Percentiles rank a stretch among this genome's conserved stretches.
Conservation (phyloP, 2,797 vertebrate species). For the Podarcis lilfordi region DNA sequence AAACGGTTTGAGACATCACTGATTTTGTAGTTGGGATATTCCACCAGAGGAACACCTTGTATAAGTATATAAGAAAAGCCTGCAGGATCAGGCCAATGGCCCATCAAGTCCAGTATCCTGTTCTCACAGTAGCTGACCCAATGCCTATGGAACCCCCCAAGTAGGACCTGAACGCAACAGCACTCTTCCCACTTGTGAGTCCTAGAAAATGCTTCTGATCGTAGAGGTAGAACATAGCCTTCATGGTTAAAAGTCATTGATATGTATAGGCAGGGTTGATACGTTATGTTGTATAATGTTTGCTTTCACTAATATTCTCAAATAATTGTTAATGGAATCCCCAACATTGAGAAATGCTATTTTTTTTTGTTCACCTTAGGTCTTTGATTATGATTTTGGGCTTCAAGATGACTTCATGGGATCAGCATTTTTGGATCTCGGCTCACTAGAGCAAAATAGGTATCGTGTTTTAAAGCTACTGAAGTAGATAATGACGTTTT, state of each 20-base stretch:
- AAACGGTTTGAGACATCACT: background rate
- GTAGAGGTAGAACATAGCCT: too few species aligned
- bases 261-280: background rate
- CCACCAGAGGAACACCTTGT: too few species aligned
- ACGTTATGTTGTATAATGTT: background rate
- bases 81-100: too few species aligned
- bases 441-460: constrained; percentile 91
- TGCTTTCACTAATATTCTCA: background rate
- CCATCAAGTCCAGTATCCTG: too few species aligned
- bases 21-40: background rate
- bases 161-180: too few species aligned
- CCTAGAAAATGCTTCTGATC: too few species aligned
- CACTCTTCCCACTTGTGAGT: too few species aligned
- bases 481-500: background rate
- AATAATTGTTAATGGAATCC: background rate
- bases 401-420: constrained; percentile 98
- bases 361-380: constrained; percentile 75
- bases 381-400: constrained; percentile 98
- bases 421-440: constrained; percentile 90
- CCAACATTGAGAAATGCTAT: background rate
- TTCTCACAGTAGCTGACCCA: too few species aligned
- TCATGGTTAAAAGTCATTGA: background rate
- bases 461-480: constrained; percentile 55
- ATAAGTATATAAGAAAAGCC: too few species aligned
- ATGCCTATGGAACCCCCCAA: too few species aligned